Conservation (phyloP, 2,797 vertebrate genomes). For the Lepidocolaptes lacrymiger region DNA sequence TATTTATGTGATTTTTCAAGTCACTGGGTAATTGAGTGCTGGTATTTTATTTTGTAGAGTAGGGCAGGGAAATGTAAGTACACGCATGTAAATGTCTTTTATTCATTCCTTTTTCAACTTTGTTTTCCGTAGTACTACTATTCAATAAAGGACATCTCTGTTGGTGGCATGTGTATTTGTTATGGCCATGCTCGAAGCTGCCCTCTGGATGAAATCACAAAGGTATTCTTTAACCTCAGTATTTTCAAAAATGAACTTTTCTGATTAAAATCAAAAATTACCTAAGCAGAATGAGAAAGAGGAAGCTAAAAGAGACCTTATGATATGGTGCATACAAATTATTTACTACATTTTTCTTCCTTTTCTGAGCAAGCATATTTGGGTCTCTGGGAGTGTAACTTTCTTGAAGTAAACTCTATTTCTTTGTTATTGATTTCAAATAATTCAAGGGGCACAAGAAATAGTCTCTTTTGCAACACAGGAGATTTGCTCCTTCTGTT, state of each 20-base stretch:
- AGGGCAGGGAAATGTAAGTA: neutral
- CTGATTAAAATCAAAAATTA: neutral
- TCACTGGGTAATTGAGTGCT: neutral
- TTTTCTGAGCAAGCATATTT: neutral
- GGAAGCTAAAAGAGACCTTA: neutral
- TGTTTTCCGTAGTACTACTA: slow-evolving; percentile 88
- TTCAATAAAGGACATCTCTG: slow-evolving; percentile 93
- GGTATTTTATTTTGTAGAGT: neutral
- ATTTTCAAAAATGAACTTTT: neutral
- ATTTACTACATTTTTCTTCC: neutral
- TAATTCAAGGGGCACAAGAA: neutral
- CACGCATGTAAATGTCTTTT: neutral
- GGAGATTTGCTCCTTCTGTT: neutral
- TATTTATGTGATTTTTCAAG: neutral
- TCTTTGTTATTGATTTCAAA: neutral
- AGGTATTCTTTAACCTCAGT: slow-evolving; percentile 77
- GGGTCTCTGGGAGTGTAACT: neutral
- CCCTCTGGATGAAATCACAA: slow-evolving; percentile 86
- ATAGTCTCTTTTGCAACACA: neutral
- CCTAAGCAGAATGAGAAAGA: neutral
- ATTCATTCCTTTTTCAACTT: neutral
- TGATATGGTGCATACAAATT: neutral
- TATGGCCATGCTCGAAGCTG: slow-evolving; percentile 94
- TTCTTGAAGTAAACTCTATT: neutral
- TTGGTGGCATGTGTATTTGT: slow-evolving; percentile 97